Percentiles rank a stretch among this genome's conserved stretches.
phyloP scores from a whole-genome alignment of 2,888 invertebrate genomes.

The Pristionchus exspectatus region DNA sequence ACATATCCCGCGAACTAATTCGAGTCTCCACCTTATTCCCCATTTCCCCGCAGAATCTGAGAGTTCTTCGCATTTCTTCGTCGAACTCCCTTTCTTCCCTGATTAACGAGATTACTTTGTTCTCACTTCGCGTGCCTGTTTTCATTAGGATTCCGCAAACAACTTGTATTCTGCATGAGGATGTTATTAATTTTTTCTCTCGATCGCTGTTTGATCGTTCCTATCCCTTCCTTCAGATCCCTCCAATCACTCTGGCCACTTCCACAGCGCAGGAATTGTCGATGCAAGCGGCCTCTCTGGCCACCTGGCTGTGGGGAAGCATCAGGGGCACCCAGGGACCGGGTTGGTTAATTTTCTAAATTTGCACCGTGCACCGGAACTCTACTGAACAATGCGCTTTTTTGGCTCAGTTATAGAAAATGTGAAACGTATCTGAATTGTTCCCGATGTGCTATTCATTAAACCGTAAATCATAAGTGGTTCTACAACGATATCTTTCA shows the following conservation, averaged over 20 bases:
- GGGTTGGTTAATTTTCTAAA: not conserved
- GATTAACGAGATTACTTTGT: not conserved
- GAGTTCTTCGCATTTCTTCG: not conserved
- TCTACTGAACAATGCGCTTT: not conserved
- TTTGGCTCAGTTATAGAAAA: not conserved
- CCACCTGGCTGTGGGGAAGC: slow-evolving; percentile 46
- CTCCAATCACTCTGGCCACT: slow-evolving; percentile 13
- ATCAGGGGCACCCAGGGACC: not conserved
- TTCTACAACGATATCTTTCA: not conserved
- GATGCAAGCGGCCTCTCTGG: slow-evolving; percentile 45
- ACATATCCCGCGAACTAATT: not conserved
- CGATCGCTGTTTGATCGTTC: not conserved
- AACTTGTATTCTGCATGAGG: not conserved
- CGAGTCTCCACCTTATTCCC: not conserved
- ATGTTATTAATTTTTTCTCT: too few relatives aligned
- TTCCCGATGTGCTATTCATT: not conserved
- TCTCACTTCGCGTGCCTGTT: not conserved
- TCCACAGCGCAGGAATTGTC: slow-evolving; percentile 6
- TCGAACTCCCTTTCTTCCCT: not conserved
- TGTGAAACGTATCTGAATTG: not conserved
- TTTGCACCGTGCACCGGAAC: not conserved
- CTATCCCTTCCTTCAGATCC: not conserved
- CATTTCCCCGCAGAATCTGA: not conserved
- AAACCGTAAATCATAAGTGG: not conserved
- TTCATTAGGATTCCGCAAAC: not conserved